These are phyloP conservation scores for Argyra leucocephala DNA, from an alignment of 2,888 invertebrate species.

Conservation along the genomic window DNA sequence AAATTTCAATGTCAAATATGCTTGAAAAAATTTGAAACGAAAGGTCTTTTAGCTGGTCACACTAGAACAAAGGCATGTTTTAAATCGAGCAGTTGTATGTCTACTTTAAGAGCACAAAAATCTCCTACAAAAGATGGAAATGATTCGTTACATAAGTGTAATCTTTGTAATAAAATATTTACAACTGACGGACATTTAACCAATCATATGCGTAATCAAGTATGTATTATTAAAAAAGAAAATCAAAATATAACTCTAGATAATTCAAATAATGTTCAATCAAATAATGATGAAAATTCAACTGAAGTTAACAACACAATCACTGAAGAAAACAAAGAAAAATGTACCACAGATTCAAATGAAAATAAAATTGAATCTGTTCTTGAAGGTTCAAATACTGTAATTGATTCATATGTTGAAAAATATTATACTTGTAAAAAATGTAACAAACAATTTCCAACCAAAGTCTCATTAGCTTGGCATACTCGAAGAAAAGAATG, in stretches of 20 bases:
- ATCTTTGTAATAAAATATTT: neutral
- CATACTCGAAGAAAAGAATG: neutral
- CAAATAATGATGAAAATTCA: too few relatives aligned
- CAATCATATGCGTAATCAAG: neutral
- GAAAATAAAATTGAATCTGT: neutral
- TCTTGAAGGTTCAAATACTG: neutral
- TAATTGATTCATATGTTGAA: neutral
- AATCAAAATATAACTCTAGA: neutral
- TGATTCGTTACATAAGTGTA: neutral
- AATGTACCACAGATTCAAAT: neutral
- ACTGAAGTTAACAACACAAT: neutral
- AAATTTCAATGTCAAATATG: neutral
- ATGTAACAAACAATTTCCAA: neutral
- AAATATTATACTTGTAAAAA: neutral
- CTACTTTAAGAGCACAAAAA: neutral
- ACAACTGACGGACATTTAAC: neutral
- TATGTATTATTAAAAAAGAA: neutral
- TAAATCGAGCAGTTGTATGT: conserved; percentile 2
- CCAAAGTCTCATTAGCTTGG: neutral
- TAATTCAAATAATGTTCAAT: neutral
- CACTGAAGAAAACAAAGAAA: neutral
- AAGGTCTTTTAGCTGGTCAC: neutral
- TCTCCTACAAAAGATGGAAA: neutral
- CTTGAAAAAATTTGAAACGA: neutral
- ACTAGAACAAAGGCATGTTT: neutral